A percentile compares a stretch with the other conserved stretches of the same genome.
phyloP scores from a whole-genome alignment of 2,888 invertebrate species.

The Amblyjoppa fuscipennis region DNA sequence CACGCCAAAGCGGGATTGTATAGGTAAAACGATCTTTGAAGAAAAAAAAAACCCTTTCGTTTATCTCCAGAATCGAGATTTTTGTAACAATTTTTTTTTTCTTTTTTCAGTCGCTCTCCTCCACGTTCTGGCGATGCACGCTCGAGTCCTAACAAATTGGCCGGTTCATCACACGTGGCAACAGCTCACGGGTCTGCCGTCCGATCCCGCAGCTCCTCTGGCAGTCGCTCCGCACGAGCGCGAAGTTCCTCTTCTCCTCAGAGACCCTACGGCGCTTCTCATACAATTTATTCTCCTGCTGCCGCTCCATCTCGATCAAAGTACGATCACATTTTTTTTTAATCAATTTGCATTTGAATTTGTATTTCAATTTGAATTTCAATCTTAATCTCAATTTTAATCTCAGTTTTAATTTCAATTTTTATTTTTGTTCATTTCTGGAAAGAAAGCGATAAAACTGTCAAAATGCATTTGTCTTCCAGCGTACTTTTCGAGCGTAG shows the following conservation, averaged over 20 bases:
- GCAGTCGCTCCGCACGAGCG: slow-evolving; percentile 85
- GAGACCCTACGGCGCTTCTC: slow-evolving; percentile 94
- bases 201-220: slow-evolving; percentile 78
- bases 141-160: slow-evolving; percentile 90
- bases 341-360: too few relatives aligned
- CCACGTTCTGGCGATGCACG: slow-evolving; percentile 95
- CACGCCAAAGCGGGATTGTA: slow-evolving; percentile 92
- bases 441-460: neutral
- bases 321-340: slow-evolving; percentile 86
- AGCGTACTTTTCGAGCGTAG: slow-evolving; percentile 96
- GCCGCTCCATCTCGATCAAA: slow-evolving; percentile 94
- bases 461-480: slow-evolving; percentile 75
- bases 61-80: neutral
- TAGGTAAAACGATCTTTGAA: slow-evolving; percentile 86
- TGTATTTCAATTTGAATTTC: too few relatives aligned
- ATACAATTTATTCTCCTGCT: slow-evolving; percentile 94
- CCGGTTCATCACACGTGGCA: slow-evolving; percentile 88
- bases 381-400: too few relatives aligned
- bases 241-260: slow-evolving; percentile 93
- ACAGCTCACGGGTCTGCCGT: slow-evolving; percentile 86
- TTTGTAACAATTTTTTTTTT: slow-evolving; percentile 43
- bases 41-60: neutral
- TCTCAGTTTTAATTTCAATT: too few relatives aligned
- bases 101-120: slow-evolving; percentile 91
- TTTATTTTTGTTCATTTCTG: neutral